These are phyloP conservation scores for Diglossa cyanea DNA, from an alignment of 2,797 vertebrate genomes.

Conservation along the genomic window DNA sequence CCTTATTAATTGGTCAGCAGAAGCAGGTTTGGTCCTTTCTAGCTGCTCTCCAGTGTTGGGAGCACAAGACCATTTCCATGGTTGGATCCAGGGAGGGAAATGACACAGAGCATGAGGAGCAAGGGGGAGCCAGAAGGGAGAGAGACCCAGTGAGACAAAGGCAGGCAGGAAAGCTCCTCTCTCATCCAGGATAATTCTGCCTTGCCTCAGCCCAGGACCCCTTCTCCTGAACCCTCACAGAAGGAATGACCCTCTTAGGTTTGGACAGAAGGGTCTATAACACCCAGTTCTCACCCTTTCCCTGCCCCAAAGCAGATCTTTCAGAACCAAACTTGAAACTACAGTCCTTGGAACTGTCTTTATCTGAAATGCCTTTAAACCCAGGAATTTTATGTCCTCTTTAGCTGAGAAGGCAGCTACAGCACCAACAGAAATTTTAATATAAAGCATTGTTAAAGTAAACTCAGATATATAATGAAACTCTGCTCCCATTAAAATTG, in stretches of 20 bases:
- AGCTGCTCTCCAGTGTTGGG: rapidly evolving
- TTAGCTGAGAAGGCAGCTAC: not conserved
- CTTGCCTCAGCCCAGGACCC: not conserved
- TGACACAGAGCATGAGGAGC: rapidly evolving
- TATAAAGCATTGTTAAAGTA: slow-evolving; percentile 12
- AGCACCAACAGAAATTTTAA: slow-evolving; percentile 45
- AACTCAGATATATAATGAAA: slow-evolving; percentile 34
- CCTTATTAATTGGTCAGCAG: not conserved
- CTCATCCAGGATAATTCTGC: not conserved
- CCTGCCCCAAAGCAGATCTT: slow-evolving; percentile 9
- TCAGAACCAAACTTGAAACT: not conserved
- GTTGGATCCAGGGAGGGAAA: rapidly evolving
- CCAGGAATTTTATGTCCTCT: not conserved
- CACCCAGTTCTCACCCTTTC: not conserved
- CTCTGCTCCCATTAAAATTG: not conserved
- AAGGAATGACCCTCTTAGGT: not conserved
- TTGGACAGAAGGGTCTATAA: not conserved
- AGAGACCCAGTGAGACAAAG: not conserved
- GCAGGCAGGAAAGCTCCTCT: not conserved
- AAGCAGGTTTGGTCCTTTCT: not conserved
- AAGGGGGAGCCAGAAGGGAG: not conserved
- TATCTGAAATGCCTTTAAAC: slow-evolving; percentile 41
- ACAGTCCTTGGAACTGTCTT: not conserved
- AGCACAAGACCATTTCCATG: not conserved
- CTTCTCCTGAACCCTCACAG: not conserved